Evolutionary conservation across 2,797 vertebrate genomes (phyloP).

Genomic region (Pelodytes ibericus): DNA sequence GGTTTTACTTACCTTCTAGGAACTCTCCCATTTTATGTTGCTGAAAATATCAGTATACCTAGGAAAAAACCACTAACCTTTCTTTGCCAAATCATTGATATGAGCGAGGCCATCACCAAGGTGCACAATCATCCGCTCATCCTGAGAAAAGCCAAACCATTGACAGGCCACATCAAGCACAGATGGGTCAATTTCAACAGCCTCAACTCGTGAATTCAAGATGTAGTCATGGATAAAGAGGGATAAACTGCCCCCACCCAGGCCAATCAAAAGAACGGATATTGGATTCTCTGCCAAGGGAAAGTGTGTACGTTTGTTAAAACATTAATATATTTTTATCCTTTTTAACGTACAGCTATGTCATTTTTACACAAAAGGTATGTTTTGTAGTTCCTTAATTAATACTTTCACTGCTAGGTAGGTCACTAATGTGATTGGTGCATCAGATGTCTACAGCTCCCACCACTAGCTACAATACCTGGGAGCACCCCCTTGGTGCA

Average conservation of each 20-base stretch:
- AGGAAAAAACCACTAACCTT: conserved; percentile 68
- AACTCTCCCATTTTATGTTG: no score
- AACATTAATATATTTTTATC: no score
- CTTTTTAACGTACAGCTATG: no score
- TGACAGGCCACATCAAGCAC: conserved; percentile 84
- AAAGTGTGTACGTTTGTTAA: background rate
- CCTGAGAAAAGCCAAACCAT: conserved; percentile 89
- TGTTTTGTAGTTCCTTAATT: no score
- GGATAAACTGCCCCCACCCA: conserved; percentile 90
- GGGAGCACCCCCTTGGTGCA: conserved; percentile 69
- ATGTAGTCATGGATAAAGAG: conserved; percentile 92
- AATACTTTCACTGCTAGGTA: no score
- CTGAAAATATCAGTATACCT: no score
- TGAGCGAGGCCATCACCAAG: conserved; percentile 71
- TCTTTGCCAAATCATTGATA: conserved; percentile 61
- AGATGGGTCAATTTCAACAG: conserved; percentile 87
- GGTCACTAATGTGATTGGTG: no score
- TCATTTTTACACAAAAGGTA: no score
- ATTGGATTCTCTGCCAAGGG: conserved; percentile 54
- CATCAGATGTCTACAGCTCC: background rate
- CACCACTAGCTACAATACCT: conserved; percentile 68
- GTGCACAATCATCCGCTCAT: conserved; percentile 79
- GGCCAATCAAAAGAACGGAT: conserved; percentile 85
- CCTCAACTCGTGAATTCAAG: conserved; percentile 71
- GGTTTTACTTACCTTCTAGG: no score